phyloP scores from a whole-genome alignment of 1,140 invertebrate species.

The Brachionus paranguensis region DNA sequence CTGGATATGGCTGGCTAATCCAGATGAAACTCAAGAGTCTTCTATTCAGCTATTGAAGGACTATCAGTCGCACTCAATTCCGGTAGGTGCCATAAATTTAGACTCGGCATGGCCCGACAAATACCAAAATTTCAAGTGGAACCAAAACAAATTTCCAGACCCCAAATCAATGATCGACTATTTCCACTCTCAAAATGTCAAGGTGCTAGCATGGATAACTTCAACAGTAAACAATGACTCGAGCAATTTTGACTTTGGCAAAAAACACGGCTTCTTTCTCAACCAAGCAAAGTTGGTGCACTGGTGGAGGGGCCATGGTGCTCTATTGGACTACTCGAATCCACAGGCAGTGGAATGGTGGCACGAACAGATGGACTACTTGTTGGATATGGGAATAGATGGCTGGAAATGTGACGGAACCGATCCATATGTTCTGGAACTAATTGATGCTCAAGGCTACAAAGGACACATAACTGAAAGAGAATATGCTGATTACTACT shows the following conservation, averaged over 20 bases:
- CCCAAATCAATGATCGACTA: not conserved
- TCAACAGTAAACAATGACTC: slow-evolving; percentile 24
- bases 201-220: slow-evolving; percentile 15
- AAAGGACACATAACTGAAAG: not conserved
- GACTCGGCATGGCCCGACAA: slow-evolving; percentile 25
- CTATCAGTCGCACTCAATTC: not conserved
- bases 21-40: not conserved
- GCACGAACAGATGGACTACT: slow-evolving; percentile 23
- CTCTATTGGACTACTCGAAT: slow-evolving; percentile 11
- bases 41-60: not conserved
- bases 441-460: not conserved
- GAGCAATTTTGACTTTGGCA: not conserved
- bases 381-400: slow-evolving; percentile 17
- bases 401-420: slow-evolving; percentile 33
- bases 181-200: slow-evolving; percentile 18
- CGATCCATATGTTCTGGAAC: slow-evolving; percentile 26
- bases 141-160: slow-evolving; percentile 15
- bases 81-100: not conserved
- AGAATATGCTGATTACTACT: not conserved
- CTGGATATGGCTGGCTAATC: slow-evolving; percentile 17
- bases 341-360: slow-evolving; percentile 21
- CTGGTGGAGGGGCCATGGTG: slow-evolving; percentile 16
- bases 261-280: slow-evolving; percentile 15
- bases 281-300: slow-evolving; percentile 9
- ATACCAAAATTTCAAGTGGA: slow-evolving; percentile 18